phyloP scores from a whole-genome alignment of 2,113 vertebrate species.

The Trogon melanurus region DNA sequence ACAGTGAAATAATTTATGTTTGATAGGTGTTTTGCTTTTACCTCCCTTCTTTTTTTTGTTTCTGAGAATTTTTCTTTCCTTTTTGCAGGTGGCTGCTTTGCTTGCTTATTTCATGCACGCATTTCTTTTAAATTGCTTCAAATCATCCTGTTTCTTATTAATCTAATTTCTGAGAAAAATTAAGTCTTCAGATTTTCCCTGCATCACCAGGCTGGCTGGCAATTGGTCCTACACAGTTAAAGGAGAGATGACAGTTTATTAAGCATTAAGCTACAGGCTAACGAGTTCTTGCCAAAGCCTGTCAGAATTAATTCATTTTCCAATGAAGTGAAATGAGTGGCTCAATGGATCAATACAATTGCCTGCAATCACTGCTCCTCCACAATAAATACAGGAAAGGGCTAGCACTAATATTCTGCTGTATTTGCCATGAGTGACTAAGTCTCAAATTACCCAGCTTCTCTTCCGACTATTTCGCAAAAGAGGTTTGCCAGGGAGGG shows the following conservation, averaged over 20 bases:
- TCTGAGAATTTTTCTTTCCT: neutral
- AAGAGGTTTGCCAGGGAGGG: neutral
- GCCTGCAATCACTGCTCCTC: neutral
- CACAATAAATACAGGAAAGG: neutral
- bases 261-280: conserved; percentile 26
- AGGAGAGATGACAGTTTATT: conserved; percentile 45
- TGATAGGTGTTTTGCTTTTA: no score
- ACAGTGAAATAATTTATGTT: neutral
- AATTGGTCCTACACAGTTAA: neutral
- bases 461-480: neutral
- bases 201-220: neutral
- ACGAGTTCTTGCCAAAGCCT: conserved; percentile 51
- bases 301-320: conserved; percentile 52
- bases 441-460: neutral
- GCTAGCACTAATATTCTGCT: neutral
- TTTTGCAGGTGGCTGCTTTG: neutral
- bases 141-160: neutral
- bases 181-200: neutral
- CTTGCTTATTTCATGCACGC: neutral
- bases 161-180: neutral
- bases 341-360: conserved; percentile 27
- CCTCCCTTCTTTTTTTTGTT: neutral
- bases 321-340: neutral
- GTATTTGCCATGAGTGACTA: neutral
- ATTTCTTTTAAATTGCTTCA: neutral